phyloP scores from a whole-genome alignment of 35 echinoderm and acorn worm species.

The Apostichopus japonicus region DNA sequence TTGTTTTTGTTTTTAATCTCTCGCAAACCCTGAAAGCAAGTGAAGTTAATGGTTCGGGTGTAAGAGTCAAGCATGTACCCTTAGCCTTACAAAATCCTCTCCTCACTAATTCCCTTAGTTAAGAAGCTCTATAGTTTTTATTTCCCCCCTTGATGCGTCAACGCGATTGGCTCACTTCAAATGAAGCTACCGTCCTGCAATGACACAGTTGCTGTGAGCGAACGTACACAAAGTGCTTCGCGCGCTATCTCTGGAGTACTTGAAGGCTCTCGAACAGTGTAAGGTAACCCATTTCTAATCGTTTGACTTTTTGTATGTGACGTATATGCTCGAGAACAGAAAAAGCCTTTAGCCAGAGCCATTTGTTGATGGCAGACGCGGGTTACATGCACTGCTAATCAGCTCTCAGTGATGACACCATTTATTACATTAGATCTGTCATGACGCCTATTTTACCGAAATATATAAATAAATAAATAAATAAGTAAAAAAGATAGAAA shows the following conservation, averaged over 20 bases:
- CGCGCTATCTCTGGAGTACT: neutral
- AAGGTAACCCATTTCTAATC: neutral
- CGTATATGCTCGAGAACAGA: neutral
- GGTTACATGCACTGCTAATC: neutral
- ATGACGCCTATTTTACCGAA: too few relatives aligned
- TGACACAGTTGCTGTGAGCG: constrained; percentile 2
- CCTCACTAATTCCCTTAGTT: neutral
- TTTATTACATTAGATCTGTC: neutral
- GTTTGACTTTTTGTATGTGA: neutral
- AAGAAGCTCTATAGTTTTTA: neutral
- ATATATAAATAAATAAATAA: too few relatives aligned
- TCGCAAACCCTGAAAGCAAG: neutral
- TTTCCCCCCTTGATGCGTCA: neutral
- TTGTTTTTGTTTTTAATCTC: neutral
- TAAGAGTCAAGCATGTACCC: neutral
- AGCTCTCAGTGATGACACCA: neutral
- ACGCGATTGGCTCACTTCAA: neutral
- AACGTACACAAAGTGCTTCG: neutral
- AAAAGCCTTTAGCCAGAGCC: neutral
- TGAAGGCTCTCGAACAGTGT: neutral
- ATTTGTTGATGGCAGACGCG: neutral
- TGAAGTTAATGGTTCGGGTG: neutral
- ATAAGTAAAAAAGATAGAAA: too few relatives aligned
- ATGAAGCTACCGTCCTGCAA: neutral
- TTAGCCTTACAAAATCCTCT: neutral